Evolutionary conservation across 2,888 invertebrate species (phyloP).

Genomic region (Eristalis tenax): DNA sequence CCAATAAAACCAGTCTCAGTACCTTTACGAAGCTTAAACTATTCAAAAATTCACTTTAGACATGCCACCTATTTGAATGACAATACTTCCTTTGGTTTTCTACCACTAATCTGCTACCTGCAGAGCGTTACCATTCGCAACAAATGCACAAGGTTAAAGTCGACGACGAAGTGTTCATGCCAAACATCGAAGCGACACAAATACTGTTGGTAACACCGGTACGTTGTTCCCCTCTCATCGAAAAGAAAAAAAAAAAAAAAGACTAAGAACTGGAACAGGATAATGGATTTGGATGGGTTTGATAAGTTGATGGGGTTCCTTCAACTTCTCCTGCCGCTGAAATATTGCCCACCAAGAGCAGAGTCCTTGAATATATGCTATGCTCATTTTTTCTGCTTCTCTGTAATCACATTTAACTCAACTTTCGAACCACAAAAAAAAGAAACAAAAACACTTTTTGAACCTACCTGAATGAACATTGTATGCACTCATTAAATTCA

Average conservation of each 20-base stretch:
- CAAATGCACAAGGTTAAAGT: neutral
- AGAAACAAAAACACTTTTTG: neutral
- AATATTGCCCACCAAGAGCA: no score
- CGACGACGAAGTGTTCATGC: neutral
- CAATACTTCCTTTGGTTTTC: neutral
- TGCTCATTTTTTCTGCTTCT: neutral
- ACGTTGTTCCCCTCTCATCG: no score
- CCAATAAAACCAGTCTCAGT: no score
- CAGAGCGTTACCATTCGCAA: conserved; percentile 20
- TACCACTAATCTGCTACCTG: neutral
- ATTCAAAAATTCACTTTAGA: no score
- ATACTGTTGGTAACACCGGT: conserved; percentile 5
- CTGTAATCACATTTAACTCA: neutral
- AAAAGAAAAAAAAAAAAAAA: neutral
- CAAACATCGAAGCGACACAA: neutral
- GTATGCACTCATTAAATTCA: conserved; percentile 27
- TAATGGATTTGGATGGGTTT: no score
- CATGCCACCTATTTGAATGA: neutral
- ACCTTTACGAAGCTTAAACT: no score
- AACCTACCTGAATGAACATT: conserved; percentile 44
- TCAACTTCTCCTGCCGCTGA: no score
- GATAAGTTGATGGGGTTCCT: no score
- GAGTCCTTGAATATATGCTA: no score
- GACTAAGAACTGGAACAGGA: neutral
- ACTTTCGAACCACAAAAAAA: neutral